Percentiles rank a stretch among this genome's conserved stretches.
phyloP scores from a whole-genome alignment of 2,888 invertebrate genomes.

The Hypselothyrea guttata region DNA sequence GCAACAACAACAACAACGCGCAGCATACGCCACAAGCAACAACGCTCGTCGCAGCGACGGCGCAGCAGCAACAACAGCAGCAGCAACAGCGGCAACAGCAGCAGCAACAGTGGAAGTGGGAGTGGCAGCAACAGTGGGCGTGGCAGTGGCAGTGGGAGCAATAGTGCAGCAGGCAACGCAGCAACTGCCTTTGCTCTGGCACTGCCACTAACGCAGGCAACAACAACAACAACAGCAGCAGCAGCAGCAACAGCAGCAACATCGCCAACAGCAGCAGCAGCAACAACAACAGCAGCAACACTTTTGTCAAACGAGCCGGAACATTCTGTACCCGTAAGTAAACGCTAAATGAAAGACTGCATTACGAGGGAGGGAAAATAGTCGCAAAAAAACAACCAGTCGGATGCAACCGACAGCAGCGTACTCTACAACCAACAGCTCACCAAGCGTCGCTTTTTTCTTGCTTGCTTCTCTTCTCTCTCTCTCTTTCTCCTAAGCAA shows the following conservation, averaged over 20 bases:
- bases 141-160: slow-evolving; percentile 48
- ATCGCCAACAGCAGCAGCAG: slow-evolving; percentile 64
- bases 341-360: slow-evolving; percentile 2
- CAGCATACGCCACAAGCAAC: slow-evolving; percentile 38
- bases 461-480: no score
- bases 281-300: slow-evolving; percentile 59
- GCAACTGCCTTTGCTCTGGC: slow-evolving; percentile 80
- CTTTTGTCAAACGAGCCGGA: slow-evolving; percentile 83
- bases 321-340: slow-evolving; percentile 83
- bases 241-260: slow-evolving; percentile 65
- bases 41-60: slow-evolving; percentile 62
- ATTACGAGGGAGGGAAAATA: neutral
- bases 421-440: no score
- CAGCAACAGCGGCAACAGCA: slow-evolving; percentile 30
- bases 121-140: slow-evolving; percentile 6
- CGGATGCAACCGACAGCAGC: no score
- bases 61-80: slow-evolving; percentile 40
- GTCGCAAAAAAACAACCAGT: no score
- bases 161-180: slow-evolving; percentile 33
- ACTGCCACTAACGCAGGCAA: slow-evolving; percentile 77
- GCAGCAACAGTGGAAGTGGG: slow-evolving; percentile 11
- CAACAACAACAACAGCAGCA: slow-evolving; percentile 45
- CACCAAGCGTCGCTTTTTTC: no score
- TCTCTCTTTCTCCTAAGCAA: no score
- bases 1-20: slow-evolving; percentile 43